Evolutionary conservation across 2,113 vertebrate species (phyloP).

Genomic region (Jaculus jaculus): DNA sequence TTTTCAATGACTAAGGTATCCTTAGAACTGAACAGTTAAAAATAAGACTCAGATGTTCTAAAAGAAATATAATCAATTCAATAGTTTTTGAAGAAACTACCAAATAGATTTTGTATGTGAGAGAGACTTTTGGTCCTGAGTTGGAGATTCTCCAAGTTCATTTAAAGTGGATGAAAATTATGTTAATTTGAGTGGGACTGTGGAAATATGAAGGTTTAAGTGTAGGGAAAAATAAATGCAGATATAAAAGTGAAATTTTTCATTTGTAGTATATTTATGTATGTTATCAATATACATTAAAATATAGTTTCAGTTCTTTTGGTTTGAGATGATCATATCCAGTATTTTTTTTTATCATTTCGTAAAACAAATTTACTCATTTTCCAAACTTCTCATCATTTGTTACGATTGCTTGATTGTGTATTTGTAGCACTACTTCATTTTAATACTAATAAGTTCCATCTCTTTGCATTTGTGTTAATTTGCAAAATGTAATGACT

Average conservation of each 20-base stretch:
- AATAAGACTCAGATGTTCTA: constrained; percentile 26
- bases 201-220: neutral
- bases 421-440: neutral
- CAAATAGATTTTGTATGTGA: neutral
- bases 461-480: neutral
- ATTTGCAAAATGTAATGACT: neutral
- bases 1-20: constrained; percentile 51
- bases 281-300: neutral
- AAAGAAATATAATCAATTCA: constrained; percentile 42
- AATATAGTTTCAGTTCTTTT: neutral
- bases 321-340: neutral
- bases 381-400: neutral
- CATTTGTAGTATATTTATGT: neutral
- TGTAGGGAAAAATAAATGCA: neutral
- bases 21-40: constrained; percentile 53
- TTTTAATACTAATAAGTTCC: neutral
- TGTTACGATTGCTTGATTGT: neutral
- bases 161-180: neutral
- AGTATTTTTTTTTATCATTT: neutral
- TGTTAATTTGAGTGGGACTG: neutral
- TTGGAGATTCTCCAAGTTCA: constrained; percentile 22
- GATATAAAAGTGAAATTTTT: neutral
- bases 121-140: neutral
- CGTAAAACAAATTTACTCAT: neutral
- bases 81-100: neutral